Base-by-base conservation (phyloP, 2,888 invertebrate species). In the Lissocephala sabroskyi region DNA sequence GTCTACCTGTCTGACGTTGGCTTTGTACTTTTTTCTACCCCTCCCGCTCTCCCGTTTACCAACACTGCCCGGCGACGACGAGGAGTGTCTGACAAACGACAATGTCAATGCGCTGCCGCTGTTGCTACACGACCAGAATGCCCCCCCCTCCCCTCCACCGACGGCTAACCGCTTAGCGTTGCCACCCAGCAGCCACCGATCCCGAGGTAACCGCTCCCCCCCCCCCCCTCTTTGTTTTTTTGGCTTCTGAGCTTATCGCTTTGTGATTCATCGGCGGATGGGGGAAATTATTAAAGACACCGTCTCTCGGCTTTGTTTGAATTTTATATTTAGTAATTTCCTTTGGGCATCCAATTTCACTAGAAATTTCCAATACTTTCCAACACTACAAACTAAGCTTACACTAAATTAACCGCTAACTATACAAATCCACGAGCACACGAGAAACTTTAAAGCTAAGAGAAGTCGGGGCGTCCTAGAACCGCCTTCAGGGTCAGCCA, bases 61-160 rank as follows among this genome's bases (percentile, higher is more conserved):
- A 16, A 4, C 55, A 50, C 47, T 45, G 47, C 5, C 19, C 7
- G 30, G 19, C 23, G 16, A 29, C 46, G 62, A 35, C 39, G 63
- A 52, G 64, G 60, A 60, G 60, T 64, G 65, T 52, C 63, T 64
- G 63, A 52, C 43, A 46, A 57, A 58, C 73, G 73, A 75, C 70
- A 70, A 75, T 75, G 70, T 75, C 70, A 70, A 70, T 70, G 70
- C 55, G 70, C 75, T 47, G 46, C 49, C 55, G 56, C 62, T 68
- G 74, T 64, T 65, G 70, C 62, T 68, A 64, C 53, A 59, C 54
- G 52, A 58, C 30, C 40, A 44, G 23, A 23, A n/a, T n/a, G n/a
- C 42, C 45, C 52, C 42, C 41, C n/a, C 28, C 10, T 5, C 40
- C 35, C 14, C 32, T 33, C n/a, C 16, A 32, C 26, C 26, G 44